phyloP scores from a whole-genome alignment of 2,113 vertebrate species.

The Periophthalmus modestus region DNA sequence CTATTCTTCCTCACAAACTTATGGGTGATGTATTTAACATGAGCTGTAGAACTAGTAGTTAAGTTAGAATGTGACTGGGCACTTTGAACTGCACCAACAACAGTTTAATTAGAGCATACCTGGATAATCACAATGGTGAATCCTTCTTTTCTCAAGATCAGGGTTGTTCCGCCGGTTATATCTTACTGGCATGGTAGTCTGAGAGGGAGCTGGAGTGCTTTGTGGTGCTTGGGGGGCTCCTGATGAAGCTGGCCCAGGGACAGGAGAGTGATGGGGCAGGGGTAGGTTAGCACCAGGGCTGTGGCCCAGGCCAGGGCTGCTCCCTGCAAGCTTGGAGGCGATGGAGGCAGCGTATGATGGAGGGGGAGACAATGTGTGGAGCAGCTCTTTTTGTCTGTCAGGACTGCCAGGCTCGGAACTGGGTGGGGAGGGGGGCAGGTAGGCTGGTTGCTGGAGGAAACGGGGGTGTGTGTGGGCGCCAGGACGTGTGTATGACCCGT shows the following conservation, averaged over 20 bases:
- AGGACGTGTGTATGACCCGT: constrained; percentile 72
- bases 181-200: constrained; percentile 80
- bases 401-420: constrained; percentile 97
- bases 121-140: constrained; percentile 98
- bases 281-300: constrained; percentile 61
- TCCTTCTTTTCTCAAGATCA: constrained; percentile 94
- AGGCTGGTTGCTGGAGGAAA: constrained; percentile 84
- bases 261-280: constrained; percentile 37
- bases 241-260: constrained; percentile 48
- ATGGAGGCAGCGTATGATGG: constrained; percentile 96
- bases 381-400: constrained; percentile 93
- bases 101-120: constrained; percentile 74
- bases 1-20: not conserved
- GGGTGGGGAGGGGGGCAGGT: constrained; percentile 95
- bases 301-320: constrained; percentile 63
- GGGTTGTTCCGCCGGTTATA: constrained; percentile 98
- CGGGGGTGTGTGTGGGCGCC: constrained; percentile 58
- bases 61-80: not conserved
- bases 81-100: constrained; percentile 14
- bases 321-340: constrained; percentile 90
- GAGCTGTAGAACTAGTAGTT: not conserved
- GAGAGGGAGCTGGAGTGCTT: constrained; percentile 41
- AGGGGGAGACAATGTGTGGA: constrained; percentile 93
- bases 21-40: not conserved
- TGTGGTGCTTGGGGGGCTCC: constrained; percentile 67